Base-by-base conservation (phyloP, 2,797 vertebrate genomes). In the Rhabdomys pumilio region DNA sequence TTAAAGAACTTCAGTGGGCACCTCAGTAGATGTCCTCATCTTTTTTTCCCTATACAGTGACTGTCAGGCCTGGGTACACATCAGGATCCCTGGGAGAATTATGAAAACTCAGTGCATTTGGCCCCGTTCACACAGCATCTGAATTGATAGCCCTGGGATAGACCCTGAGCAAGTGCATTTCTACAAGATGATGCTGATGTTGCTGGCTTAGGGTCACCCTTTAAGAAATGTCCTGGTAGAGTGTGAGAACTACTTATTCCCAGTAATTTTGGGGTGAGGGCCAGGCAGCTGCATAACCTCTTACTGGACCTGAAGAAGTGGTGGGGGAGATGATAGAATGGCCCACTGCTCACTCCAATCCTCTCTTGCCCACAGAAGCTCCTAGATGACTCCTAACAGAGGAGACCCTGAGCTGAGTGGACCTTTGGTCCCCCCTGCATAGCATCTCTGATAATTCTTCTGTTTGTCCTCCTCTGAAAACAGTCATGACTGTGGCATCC, bases 351-450 rank as follows among this genome's bases (percentile, higher is more conserved):
- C 29, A 20, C 73, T 94, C 73, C 75, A 53, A 89, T 44, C 67
- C 34, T 95, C 84, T 93, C 85, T 75, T 95, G 84, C 73, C 65
- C 84, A 92, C 0, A 96, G 93, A 97, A 95, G 67, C 73, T 90
- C 93, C 53, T 44, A 67, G 93, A 63, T 73, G 82, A 92, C 67
- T 76, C 84, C 92, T 94, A 86, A 95, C 87, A 94, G 90, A 97
- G 77, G 88, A 77, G 61, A 91, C 77, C 96, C 77, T 87, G 94
- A 50, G 75, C 73, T 55, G 61, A 63, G 73, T 59, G 82, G 82
- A 97, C 93, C 95, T 97, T 98, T 96, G 77, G 81, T 91, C 81
- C 81, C 44, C 61, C 55, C 67, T 8, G 11, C 85, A 89, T 34
- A 96, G 92, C 81, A 72, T 90, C 90, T 94, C 94, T 80, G 88